phyloP scores from a whole-genome alignment of 37 sponge, comb jelly and placozoan species.

The Diacarnus erythraeanus region DNA sequence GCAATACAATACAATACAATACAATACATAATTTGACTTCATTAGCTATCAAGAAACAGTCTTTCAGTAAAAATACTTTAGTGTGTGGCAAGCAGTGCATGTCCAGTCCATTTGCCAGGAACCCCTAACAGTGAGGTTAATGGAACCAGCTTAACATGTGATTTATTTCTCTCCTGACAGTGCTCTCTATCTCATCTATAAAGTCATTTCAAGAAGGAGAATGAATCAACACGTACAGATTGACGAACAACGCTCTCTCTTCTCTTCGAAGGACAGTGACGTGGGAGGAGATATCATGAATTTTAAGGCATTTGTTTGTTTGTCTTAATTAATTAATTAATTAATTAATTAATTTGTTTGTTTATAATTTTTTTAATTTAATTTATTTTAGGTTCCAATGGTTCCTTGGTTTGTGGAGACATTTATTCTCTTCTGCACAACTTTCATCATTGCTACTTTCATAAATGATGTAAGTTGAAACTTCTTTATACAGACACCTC shows the following conservation, averaged over 20 bases:
- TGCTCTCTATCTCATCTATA: neutral
- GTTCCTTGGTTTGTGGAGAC: constrained; percentile 71
- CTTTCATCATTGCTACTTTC: constrained; percentile 70
- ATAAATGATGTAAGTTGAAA: constrained; percentile 69
- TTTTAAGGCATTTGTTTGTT: neutral
- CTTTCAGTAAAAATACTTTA: no score
- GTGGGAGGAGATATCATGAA: neutral
- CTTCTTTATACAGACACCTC: no score
- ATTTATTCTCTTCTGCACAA: constrained; percentile 41
- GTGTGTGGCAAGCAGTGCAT: neutral
- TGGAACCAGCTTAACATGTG: neutral
- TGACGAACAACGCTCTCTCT: neutral
- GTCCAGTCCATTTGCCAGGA: neutral
- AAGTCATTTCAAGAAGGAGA: neutral
- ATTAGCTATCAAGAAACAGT: no score
- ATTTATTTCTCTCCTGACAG: neutral
- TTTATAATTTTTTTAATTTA: no score
- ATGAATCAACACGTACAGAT: neutral
- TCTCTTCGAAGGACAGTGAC: neutral
- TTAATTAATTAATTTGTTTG: no score
- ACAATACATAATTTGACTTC: no score
- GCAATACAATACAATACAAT: no score
- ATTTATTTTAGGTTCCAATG: constrained; percentile 32
- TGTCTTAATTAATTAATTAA: no score
- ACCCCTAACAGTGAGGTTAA: no score